Conservation (phyloP, 92 coral and sea anemone genomes). For the Hydrozoanthus gracilis region DNA sequence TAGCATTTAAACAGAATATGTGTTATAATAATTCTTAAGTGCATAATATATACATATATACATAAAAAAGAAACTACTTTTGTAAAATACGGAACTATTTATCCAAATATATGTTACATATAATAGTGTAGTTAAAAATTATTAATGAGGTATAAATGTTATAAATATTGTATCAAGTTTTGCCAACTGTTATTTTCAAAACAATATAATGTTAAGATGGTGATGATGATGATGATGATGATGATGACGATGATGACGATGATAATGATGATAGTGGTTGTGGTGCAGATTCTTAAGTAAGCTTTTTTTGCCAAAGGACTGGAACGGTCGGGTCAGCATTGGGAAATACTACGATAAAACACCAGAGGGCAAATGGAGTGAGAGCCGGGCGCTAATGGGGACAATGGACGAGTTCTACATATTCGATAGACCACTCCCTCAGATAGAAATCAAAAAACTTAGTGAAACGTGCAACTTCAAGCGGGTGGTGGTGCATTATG, state of each 20-base stretch:
- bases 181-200: background rate
- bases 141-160: too few relatives aligned
- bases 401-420: conserved; percentile 93
- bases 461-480: conserved; percentile 88
- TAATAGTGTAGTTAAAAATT: too few relatives aligned
- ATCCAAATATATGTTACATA: too few relatives aligned
- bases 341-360: conserved; percentile 81
- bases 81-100: too few relatives aligned
- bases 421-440: conserved; percentile 80
- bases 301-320: conserved; percentile 64
- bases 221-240: background rate
- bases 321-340: conserved; percentile 93
- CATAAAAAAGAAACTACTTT: too few relatives aligned
- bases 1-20: too few relatives aligned
- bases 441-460: conserved; percentile 80
- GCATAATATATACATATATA: too few relatives aligned
- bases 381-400: conserved; percentile 72
- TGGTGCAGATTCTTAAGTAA: background rate
- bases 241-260: background rate
- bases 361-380: conserved; percentile 79
- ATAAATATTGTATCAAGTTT: background rate
- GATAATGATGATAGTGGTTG: background rate
- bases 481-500: conserved; percentile 87
- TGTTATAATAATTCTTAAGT: too few relatives aligned
- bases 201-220: too few relatives aligned